Percentiles rank a stretch among this genome's conserved stretches.
Evolutionary conservation across 2,797 vertebrate species (phyloP).

Genomic region (Sphenopsis melanotis): DNA sequence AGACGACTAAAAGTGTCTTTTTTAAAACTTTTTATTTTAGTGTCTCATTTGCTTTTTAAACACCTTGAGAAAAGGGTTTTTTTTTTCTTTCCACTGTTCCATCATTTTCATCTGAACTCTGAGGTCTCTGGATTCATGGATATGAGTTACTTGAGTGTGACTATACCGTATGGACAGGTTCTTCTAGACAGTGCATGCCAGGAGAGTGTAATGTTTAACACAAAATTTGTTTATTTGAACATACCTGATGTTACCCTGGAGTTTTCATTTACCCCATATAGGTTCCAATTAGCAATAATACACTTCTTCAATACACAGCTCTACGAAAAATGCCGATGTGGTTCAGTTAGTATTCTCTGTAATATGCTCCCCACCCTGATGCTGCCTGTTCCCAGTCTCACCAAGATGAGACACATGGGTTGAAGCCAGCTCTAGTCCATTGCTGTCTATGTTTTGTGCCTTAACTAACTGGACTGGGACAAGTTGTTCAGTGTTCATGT

Average conservation of each 20-base stretch:
- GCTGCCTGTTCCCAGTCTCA: neutral
- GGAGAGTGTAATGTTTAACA: neutral
- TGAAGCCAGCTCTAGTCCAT: neutral
- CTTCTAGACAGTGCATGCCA: neutral
- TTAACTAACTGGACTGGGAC: neutral
- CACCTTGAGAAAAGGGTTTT: neutral
- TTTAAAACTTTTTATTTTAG: neutral
- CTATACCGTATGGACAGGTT: neutral
- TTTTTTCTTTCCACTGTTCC: neutral
- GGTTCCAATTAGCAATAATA: neutral
- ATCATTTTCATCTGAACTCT: neutral
- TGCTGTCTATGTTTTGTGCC: neutral
- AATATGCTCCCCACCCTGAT: neutral
- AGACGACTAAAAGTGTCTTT: neutral
- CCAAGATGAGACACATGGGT: too few species aligned
- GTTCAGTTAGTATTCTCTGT: neutral
- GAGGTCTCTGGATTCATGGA: neutral
- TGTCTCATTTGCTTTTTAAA: neutral
- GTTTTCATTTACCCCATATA: neutral
- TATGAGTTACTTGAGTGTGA: neutral
- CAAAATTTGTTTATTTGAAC: neutral
- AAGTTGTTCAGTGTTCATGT: neutral
- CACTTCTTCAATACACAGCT: neutral
- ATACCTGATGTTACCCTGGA: neutral
- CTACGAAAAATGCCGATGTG: neutral